Conservation (phyloP, 2,797 vertebrate species). For the Hapalemur alaotrensis region DNA sequence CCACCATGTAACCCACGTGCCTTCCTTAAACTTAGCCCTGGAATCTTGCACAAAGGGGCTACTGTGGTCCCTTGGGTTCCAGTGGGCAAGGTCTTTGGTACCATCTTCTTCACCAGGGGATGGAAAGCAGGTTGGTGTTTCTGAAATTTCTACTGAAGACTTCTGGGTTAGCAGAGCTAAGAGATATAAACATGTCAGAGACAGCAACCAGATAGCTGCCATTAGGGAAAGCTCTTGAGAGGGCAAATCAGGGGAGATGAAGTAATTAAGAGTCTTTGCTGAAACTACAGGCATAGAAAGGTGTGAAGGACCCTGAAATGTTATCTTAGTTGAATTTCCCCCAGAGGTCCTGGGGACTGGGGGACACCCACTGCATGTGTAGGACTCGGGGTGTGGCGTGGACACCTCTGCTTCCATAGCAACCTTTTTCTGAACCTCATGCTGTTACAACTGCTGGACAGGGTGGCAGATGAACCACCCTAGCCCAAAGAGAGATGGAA, state of each 20-base stretch:
- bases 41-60: not conserved
- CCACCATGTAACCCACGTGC: accelerated
- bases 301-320: not conserved
- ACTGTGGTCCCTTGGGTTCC: too few species aligned
- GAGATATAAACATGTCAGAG: not conserved
- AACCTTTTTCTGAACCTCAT: not conserved
- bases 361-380: too few species aligned
- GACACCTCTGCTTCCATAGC: not conserved
- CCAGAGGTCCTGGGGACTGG: not conserved
- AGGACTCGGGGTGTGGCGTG: not conserved
- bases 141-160: not conserved
- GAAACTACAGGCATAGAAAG: not conserved
- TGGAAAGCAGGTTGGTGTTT: accelerated
- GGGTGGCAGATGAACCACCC: not conserved
- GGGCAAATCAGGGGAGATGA: not conserved
- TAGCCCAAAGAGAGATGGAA: not conserved
- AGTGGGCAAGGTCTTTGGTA: not conserved
- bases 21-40: not conserved
- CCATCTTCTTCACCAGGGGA: not conserved
- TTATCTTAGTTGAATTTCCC: not conserved
- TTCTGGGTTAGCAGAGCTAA: not conserved
- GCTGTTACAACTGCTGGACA: not conserved
- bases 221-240: not conserved
- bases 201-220: not conserved
- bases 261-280: not conserved